Conservation (phyloP, 2,797 vertebrate genomes). For the Propithecus deckenii region DNA sequence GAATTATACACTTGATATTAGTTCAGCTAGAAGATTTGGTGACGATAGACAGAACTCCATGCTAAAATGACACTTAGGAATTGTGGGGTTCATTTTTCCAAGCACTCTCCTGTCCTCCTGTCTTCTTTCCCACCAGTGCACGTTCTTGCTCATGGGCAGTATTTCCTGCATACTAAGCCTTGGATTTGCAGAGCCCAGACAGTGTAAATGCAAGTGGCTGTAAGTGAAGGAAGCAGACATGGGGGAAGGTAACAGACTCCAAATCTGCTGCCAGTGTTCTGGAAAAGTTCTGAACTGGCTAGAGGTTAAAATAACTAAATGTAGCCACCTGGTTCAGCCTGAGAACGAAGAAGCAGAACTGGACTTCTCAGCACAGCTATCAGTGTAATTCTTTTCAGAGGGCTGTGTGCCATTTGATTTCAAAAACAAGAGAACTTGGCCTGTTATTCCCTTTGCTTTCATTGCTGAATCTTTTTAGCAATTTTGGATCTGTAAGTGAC, state of each 20-base stretch:
- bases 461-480: background rate
- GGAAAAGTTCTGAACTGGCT: background rate
- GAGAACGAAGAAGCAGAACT: slow-evolving; percentile 34
- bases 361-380: background rate
- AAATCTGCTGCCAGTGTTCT: slow-evolving; percentile 19
- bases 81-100: background rate
- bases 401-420: background rate
- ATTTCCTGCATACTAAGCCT: background rate
- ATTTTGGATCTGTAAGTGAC: background rate
- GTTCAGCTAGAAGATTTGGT: background rate
- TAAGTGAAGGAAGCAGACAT: background rate
- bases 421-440: slow-evolving; percentile 22
- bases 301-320: slow-evolving; percentile 30
- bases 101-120: background rate
- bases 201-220: background rate
- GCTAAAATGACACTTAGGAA: background rate
- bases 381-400: background rate
- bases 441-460: slow-evolving; percentile 19
- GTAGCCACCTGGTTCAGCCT: background rate
- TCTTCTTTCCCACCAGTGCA: background rate
- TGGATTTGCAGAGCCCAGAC: background rate
- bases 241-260: slow-evolving; percentile 2
- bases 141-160: background rate
- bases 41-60: background rate
- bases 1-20: background rate